phyloP scores from a whole-genome alignment of 2,888 invertebrate genomes.

The Lycophotia porphyrea region DNA sequence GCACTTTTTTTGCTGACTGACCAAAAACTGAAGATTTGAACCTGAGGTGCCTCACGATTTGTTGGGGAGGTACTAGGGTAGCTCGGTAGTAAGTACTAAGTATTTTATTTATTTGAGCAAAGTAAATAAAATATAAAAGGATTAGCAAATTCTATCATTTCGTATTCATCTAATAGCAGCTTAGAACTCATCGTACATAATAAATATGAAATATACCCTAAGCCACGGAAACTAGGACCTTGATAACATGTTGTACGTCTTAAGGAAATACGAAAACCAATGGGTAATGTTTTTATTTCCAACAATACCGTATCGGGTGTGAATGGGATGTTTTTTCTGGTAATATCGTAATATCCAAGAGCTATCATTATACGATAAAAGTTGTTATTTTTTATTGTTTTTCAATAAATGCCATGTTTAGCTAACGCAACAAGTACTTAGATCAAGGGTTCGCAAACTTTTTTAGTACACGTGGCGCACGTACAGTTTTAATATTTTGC shows the following conservation, averaged over 20 bases:
- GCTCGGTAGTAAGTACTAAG: too few relatives aligned
- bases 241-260: background rate
- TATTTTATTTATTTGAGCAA: too few relatives aligned
- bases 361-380: background rate
- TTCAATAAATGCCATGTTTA: slow-evolving; percentile 5
- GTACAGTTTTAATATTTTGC: too few relatives aligned
- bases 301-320: background rate
- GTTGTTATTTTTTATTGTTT: slow-evolving; percentile 14
- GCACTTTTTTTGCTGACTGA: background rate
- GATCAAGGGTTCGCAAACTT: too few relatives aligned
- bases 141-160: too few relatives aligned
- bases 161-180: too few relatives aligned
- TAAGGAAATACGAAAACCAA: background rate
- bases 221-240: background rate
- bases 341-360: background rate
- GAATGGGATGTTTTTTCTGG: background rate
- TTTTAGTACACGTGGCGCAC: too few relatives aligned
- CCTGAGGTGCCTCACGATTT: background rate
- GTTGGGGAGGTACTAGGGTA: background rate
- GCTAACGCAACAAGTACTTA: background rate
- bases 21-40: background rate
- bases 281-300: background rate
- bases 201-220: background rate
- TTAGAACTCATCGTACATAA: too few relatives aligned
- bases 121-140: too few relatives aligned